phyloP scores from a whole-genome alignment of 2,113 vertebrate species.

The Sminthopsis crassicaudata region DNA sequence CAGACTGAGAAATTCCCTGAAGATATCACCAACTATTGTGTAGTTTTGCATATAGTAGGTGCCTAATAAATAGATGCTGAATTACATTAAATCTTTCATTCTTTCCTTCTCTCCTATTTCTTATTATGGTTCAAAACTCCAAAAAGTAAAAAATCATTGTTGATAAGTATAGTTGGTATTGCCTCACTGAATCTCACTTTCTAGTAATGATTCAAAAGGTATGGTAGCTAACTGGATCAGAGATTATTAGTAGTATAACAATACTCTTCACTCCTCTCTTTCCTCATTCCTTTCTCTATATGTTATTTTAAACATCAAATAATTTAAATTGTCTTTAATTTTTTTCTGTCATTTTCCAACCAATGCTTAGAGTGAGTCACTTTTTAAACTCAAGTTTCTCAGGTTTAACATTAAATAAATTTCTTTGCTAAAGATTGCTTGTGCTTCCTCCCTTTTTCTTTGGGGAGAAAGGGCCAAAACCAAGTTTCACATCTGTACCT shows the following conservation, averaged over 20 bases:
- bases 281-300: accelerated
- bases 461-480: not conserved
- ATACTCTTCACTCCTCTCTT: accelerated
- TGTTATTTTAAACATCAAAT: not conserved
- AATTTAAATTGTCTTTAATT: not conserved
- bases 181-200: not conserved
- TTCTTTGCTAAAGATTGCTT: not conserved
- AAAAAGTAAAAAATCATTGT: not conserved
- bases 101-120: not conserved
- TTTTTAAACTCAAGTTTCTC: not conserved
- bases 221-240: not conserved
- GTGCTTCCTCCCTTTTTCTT: not conserved
- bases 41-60: not conserved
- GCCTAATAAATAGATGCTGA: not conserved
- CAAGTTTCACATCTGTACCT: not conserved
- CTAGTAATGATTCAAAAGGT: not conserved
- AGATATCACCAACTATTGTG: not conserved
- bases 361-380: not conserved
- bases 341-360: not conserved
- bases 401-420: not conserved
- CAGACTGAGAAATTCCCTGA: not conserved
- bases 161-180: not conserved
- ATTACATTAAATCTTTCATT: not conserved
- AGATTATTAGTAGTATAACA: not conserved
- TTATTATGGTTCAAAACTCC: not conserved